phyloP scores from a whole-genome alignment of 2,113 vertebrate genomes.

The Spermophilus dauricus region DNA sequence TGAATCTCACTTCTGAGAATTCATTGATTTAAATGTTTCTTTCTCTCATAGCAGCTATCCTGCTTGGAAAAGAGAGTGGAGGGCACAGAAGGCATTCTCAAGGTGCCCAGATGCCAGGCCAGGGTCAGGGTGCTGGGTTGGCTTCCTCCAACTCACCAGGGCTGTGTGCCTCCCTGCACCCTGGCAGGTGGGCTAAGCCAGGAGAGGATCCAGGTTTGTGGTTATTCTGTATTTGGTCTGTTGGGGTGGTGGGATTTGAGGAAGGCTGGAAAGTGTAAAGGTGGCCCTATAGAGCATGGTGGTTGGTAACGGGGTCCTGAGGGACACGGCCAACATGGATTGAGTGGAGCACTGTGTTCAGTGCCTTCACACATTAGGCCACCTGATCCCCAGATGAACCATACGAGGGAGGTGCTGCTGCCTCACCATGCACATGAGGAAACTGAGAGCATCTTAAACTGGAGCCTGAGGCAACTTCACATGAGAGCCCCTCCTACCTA shows the following conservation, averaged over 20 bases:
- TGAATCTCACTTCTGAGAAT: background rate
- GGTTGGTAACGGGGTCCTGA: no score
- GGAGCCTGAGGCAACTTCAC: background rate
- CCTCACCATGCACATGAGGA: no score
- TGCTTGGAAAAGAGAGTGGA: slow-evolving; percentile 94
- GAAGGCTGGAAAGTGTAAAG: background rate
- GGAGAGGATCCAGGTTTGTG: no score
- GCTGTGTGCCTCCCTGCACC: background rate
- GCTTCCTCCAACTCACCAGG: accelerated
- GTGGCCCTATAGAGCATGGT: accelerated
- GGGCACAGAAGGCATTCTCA: slow-evolving; percentile 94
- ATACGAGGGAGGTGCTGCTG: background rate
- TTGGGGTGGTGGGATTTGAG: background rate
- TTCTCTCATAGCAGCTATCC: slow-evolving; percentile 90
- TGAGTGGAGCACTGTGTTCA: background rate
- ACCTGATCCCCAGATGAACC: background rate
- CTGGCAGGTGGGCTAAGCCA: accelerated
- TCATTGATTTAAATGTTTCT: slow-evolving; percentile 8
- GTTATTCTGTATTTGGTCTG: background rate
- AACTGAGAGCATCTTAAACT: background rate
- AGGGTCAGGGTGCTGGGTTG: slow-evolving; percentile 93
- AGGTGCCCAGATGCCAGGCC: slow-evolving; percentile 94
- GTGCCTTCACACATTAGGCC: background rate
- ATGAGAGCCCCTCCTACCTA: background rate
- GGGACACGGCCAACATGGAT: background rate